Conservation (phyloP, 1,140 invertebrate genomes). For the Cardiocondyla obscurior region DNA sequence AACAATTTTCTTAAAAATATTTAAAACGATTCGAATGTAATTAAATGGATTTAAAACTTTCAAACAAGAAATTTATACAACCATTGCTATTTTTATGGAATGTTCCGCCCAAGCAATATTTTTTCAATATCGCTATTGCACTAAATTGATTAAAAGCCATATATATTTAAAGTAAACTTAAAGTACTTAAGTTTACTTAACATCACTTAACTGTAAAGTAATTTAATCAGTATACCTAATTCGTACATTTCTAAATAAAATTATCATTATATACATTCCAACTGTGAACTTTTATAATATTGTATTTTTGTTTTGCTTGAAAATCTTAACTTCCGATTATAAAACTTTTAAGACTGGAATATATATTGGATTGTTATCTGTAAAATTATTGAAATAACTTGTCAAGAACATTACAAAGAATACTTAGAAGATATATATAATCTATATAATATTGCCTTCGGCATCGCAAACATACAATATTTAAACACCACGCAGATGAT, state of each 20-base stretch:
- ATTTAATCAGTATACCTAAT: background rate
- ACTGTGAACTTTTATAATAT: constrained; percentile 21
- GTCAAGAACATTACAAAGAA: background rate
- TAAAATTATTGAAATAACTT: constrained; percentile 24
- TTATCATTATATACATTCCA: constrained; percentile 3
- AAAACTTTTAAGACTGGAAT: constrained; percentile 5
- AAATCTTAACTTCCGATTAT: background rate
- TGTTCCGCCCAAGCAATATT: background rate
- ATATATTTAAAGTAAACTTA: no score
- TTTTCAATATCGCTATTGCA: background rate
- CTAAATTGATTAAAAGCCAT: constrained; percentile 31
- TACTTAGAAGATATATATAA: background rate
- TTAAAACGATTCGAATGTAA: constrained; percentile 8
- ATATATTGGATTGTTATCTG: background rate
- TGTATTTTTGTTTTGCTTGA: background rate
- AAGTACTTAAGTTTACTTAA: no score
- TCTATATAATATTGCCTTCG: background rate
- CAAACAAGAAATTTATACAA: background rate
- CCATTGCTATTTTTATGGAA: constrained; percentile 3
- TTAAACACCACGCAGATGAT: constrained; percentile 9
- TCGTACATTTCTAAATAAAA: background rate
- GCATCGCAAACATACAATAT: constrained; percentile 16
- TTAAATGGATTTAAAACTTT: background rate
- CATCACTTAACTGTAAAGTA: no score
- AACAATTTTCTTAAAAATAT: constrained; percentile 4